Conservation (phyloP, 2,113 vertebrate species). For the Antennarius striatus region DNA sequence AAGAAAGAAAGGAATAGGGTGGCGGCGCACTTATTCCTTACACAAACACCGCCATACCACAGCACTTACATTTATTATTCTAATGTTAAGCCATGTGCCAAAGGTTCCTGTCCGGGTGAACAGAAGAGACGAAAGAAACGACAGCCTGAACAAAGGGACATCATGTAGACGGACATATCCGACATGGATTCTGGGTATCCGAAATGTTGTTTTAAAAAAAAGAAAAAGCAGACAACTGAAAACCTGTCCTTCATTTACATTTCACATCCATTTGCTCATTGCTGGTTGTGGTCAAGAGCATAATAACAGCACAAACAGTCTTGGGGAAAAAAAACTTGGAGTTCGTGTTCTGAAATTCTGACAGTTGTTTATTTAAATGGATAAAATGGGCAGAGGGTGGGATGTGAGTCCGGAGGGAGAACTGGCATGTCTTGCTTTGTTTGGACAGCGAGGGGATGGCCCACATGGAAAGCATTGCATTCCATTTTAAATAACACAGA, state of each 20-base stretch:
- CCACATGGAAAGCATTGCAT: conserved; percentile 55
- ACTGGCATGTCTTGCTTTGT: conserved; percentile 22
- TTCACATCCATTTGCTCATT: not conserved
- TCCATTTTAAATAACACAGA: conserved; percentile 27
- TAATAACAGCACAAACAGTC: not conserved
- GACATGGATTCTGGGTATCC: not conserved
- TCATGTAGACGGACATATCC: not conserved
- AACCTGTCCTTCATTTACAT: too few species aligned
- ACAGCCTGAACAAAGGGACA: conserved; percentile 25
- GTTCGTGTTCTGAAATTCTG: not conserved
- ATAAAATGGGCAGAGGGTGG: conserved; percentile 9
- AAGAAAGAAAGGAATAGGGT: conserved; percentile 29
- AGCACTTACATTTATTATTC: conserved; percentile 46
- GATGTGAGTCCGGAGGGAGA: conserved; percentile 17
- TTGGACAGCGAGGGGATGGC: conserved; percentile 35
- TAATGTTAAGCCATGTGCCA: conserved; percentile 26
- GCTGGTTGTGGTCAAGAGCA: not conserved
- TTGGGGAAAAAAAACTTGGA: not conserved
- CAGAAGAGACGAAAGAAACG: conserved; percentile 15
- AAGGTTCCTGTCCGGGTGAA: conserved; percentile 13
- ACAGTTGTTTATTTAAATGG: conserved; percentile 21
- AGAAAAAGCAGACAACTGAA: not conserved
- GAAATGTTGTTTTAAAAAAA: not conserved
- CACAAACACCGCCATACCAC: conserved; percentile 48
- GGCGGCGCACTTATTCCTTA: conserved; percentile 30